phyloP scores from a whole-genome alignment of 92 coral and sea anemone species.

The Phenganax stokvisi region DNA sequence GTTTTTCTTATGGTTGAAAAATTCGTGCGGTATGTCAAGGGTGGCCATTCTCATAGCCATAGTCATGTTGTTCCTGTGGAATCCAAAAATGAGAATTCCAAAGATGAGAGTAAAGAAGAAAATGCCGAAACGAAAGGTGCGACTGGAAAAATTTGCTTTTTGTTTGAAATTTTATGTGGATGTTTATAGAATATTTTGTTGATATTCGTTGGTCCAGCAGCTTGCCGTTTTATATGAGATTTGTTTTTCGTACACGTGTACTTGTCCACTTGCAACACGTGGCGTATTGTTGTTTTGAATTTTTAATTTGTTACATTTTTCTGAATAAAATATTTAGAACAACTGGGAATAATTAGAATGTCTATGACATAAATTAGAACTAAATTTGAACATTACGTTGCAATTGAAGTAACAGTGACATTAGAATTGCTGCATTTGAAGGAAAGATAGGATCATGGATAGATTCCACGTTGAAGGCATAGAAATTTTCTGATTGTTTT shows the following conservation, averaged over 20 bases:
- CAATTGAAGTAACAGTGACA: no score
- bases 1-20: conserved; percentile 92
- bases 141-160: not conserved
- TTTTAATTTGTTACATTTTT: no score
- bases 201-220: not conserved
- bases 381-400: no score
- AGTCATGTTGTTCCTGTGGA: conserved; percentile 50
- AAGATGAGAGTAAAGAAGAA: conserved; percentile 15
- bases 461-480: not conserved
- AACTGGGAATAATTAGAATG: no score
- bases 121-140: conserved; percentile 10
- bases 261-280: no score
- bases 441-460: not conserved
- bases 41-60: conserved; percentile 77
- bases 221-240: no score
- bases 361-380: no score
- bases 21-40: conserved; percentile 85
- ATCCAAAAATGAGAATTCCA: not conserved
- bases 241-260: no score
- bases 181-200: not conserved
- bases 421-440: not conserved
- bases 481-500: not conserved
- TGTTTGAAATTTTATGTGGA: conserved; percentile 3
- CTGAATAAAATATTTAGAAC: no score
- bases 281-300: no score